A percentile compares a stretch with the other conserved stretches of the same genome.
These are phyloP conservation scores for Rhinichthys klamathensis DNA, from an alignment of 2,113 vertebrate genomes.

Conservation along the genomic window DNA sequence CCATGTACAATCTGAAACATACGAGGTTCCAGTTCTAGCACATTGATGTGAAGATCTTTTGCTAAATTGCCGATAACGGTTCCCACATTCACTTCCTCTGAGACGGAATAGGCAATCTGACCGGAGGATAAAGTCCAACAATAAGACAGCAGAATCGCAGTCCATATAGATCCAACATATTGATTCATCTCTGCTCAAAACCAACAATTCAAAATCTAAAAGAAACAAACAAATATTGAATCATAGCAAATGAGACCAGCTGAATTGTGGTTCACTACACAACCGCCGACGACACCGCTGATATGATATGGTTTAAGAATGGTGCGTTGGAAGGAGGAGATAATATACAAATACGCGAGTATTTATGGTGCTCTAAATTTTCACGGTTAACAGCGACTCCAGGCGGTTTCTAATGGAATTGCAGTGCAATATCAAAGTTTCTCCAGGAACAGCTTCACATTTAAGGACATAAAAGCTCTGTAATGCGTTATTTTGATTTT, in stretches of 20 bases:
- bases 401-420: neutral
- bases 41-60: constrained; percentile 70
- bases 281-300: neutral
- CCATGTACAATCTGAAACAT: constrained; percentile 70
- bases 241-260: neutral
- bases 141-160: constrained; percentile 26
- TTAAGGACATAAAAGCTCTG: neutral
- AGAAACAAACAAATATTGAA: neutral
- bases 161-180: neutral
- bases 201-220: neutral
- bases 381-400: constrained; percentile 42
- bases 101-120: constrained; percentile 71
- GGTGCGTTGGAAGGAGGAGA: neutral
- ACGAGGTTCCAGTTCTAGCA: constrained; percentile 69
- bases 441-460: neutral
- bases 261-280: neutral
- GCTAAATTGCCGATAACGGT: constrained; percentile 75
- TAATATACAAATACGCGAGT: neutral
- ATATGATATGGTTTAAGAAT: neutral
- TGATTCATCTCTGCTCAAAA: constrained; percentile 8
- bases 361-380: neutral
- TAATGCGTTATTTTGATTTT: neutral
- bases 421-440: neutral
- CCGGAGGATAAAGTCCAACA: constrained; percentile 47
- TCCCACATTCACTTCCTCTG: constrained; percentile 72